A percentile compares a stretch with the other conserved stretches of the same genome.
phyloP scores from a whole-genome alignment of 2,888 invertebrate genomes.

The Icerya purchasi region DNA sequence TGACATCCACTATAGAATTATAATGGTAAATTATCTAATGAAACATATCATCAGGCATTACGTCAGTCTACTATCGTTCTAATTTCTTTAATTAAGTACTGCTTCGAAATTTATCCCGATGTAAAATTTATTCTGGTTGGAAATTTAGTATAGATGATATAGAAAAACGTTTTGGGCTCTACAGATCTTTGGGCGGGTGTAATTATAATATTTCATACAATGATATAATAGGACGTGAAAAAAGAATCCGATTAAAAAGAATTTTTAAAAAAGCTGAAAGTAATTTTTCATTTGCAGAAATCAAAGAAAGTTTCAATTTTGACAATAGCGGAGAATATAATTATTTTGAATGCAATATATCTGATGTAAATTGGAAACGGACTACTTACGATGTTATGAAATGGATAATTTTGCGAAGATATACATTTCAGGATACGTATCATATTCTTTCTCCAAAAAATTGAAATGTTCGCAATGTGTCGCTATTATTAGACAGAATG shows the following conservation, averaged over 20 bases:
- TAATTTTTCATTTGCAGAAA: too few species aligned
- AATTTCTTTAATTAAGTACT: background rate
- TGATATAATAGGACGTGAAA: background rate
- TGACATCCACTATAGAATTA: background rate
- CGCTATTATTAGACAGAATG: background rate
- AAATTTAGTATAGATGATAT: too few species aligned
- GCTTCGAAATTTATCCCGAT: background rate
- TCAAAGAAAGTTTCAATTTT: background rate
- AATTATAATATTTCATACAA: background rate
- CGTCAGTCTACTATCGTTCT: background rate
- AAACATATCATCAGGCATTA: background rate
- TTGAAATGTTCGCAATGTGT: background rate
- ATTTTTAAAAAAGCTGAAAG: background rate
- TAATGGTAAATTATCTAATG: background rate
- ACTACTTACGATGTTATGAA: background rate
- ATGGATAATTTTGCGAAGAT: background rate
- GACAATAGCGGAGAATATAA: background rate
- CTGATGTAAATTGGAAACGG: background rate
- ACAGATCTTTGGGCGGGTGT: background rate
- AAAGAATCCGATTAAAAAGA: background rate
- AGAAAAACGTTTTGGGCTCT: background rate
- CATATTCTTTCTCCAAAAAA: background rate
- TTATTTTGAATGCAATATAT: background rate
- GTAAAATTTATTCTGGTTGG: background rate
- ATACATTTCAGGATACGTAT: background rate